These are phyloP conservation scores for Ochotona princeps DNA, from an alignment of 2,113 vertebrate species.

Conservation along the genomic window DNA sequence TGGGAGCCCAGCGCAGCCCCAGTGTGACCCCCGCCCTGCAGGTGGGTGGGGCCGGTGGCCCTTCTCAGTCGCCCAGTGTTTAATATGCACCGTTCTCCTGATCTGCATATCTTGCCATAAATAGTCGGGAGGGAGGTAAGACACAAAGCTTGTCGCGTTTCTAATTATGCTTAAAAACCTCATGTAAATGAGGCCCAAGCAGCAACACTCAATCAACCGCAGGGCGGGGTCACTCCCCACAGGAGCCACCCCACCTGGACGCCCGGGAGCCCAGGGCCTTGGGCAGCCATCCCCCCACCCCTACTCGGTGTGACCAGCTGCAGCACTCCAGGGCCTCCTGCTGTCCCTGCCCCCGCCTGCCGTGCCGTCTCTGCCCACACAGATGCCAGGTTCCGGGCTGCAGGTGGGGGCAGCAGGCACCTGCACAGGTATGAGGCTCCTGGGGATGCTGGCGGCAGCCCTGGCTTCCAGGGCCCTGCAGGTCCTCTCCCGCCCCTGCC, in stretches of 20 bases:
- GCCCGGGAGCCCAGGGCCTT: not conserved
- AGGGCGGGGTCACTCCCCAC: rapidly evolving
- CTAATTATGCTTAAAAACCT: slow-evolving; percentile 88
- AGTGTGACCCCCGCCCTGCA: not conserved
- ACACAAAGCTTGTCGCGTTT: slow-evolving; percentile 88
- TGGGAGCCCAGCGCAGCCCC: not conserved
- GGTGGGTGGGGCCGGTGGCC: not conserved
- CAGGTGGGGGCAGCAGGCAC: not conserved
- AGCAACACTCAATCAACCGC: slow-evolving; percentile 81
- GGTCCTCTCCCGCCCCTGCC: not conserved
- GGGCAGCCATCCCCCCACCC: too few relatives aligned
- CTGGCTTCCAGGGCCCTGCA: too few relatives aligned
- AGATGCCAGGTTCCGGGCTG: not conserved
- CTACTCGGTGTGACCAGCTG: too few relatives aligned
- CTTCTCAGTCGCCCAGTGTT: slow-evolving; percentile 79
- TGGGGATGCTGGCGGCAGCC: too few relatives aligned
- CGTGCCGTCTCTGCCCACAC: not conserved
- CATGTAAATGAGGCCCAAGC: slow-evolving; percentile 85
- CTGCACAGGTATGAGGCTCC: not conserved
- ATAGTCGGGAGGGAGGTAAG: slow-evolving; percentile 87
- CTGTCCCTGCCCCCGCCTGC: rapidly evolving
- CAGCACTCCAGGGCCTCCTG: too few relatives aligned
- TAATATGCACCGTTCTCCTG: slow-evolving; percentile 86
- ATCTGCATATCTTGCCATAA: slow-evolving; percentile 90
- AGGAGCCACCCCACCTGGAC: rapidly evolving